Conservation (phyloP, 2,797 vertebrate genomes). For the Leucoraja ocellata region DNA sequence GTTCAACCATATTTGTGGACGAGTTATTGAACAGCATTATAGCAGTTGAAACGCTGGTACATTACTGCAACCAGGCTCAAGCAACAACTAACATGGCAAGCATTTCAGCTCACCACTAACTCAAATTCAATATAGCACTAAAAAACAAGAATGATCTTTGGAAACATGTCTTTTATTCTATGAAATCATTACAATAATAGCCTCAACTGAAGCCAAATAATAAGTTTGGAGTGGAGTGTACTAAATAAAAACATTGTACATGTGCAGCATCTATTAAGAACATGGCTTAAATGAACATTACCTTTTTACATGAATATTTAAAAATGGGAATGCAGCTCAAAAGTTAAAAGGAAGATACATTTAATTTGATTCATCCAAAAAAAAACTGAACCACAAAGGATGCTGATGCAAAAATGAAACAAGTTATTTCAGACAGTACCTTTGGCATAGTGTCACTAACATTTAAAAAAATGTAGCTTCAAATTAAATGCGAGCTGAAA, state of each 20-base stretch:
- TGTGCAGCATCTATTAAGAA: neutral
- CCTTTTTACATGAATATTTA: neutral
- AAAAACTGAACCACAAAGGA: neutral
- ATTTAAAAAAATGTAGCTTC: neutral
- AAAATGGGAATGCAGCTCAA: neutral
- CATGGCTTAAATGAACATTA: neutral
- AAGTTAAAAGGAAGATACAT: neutral
- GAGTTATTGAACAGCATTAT: too few species aligned
- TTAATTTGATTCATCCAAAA: neutral
- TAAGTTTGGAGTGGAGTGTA: slow-evolving; percentile 16
- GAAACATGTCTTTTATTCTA: neutral
- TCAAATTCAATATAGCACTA: neutral
- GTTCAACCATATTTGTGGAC: too few species aligned
- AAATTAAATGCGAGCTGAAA: neutral
- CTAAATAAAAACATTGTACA: neutral
- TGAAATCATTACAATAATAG: neutral
- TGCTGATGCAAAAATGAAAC: neutral
- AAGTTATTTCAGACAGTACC: neutral
- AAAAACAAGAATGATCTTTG: neutral
- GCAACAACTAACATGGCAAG: neutral
- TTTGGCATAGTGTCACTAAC: neutral
- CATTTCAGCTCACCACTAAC: neutral
- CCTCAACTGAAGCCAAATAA: neutral
- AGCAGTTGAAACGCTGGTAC: too few species aligned
- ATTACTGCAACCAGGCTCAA: too few species aligned